phyloP scores from a whole-genome alignment of 1,140 invertebrate genomes.

The Pectinophora gossypiella region DNA sequence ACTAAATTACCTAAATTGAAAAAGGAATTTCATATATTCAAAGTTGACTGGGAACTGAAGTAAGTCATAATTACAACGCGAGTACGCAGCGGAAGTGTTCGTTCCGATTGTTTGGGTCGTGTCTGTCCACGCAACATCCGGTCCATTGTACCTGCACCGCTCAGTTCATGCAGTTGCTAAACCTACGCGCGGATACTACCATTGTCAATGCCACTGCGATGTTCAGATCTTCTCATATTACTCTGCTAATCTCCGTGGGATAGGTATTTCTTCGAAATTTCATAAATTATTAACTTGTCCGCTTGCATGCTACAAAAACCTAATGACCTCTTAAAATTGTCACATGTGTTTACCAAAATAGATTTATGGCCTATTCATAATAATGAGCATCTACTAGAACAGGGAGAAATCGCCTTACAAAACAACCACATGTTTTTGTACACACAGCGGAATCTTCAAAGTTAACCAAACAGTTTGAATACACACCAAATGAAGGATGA shows the following conservation, averaged over 20 bases:
- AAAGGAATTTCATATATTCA: no score
- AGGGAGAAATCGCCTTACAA: slow-evolving; percentile 3
- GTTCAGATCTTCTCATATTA: neutral
- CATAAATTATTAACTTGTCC: no score
- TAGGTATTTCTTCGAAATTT: no score
- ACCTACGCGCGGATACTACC: neutral
- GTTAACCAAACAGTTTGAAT: slow-evolving; percentile 34
- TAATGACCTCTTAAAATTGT: neutral
- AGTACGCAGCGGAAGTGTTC: slow-evolving; percentile 38
- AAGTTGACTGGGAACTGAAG: neutral
- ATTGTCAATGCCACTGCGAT: neutral
- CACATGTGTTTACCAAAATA: neutral
- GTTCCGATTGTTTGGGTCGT: slow-evolving; percentile 37
- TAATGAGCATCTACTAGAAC: no score
- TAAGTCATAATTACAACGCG: neutral
- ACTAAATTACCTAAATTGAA: no score
- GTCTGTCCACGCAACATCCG: slow-evolving; percentile 56
- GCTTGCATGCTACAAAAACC: neutral
- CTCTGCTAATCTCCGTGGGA: no score
- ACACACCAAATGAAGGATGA: slow-evolving; percentile 42
- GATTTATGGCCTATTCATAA: neutral
- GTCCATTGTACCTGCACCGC: slow-evolving; percentile 37
- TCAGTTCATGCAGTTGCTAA: slow-evolving; percentile 26
- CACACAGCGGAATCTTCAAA: slow-evolving; percentile 45
- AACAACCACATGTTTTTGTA: slow-evolving; percentile 37